Evolutionary conservation across 2,888 invertebrate species (phyloP).

Genomic region (Adela reaumurella): DNA sequence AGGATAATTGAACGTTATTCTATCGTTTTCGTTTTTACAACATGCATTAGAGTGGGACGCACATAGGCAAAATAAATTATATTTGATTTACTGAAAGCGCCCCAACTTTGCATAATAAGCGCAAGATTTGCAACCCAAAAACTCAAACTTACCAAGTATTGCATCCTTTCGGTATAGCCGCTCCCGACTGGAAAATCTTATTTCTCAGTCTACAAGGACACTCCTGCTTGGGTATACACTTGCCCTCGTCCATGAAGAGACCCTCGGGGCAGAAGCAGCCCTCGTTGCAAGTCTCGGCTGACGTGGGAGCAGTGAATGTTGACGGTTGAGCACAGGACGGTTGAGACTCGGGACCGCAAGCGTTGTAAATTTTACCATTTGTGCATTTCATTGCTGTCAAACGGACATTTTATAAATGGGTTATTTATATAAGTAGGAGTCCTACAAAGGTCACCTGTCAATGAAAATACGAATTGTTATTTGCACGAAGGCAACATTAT

Average conservation of each 20-base stretch:
- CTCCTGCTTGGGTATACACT: constrained; percentile 65
- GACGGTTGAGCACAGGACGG: constrained; percentile 65
- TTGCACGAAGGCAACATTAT: too few relatives aligned
- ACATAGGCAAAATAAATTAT: too few relatives aligned
- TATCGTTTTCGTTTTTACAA: too few relatives aligned
- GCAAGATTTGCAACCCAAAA: too few relatives aligned
- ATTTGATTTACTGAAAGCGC: too few relatives aligned
- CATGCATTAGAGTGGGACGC: too few relatives aligned
- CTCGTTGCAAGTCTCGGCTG: constrained; percentile 66
- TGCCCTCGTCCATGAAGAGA: constrained; percentile 68
- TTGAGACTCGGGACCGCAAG: constrained; percentile 73
- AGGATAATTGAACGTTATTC: too few relatives aligned
- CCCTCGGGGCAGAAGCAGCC: constrained; percentile 88
- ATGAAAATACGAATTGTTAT: too few relatives aligned
- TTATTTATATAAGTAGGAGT: too few relatives aligned
- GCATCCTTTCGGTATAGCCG: constrained; percentile 72
- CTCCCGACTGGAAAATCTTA: constrained; percentile 67
- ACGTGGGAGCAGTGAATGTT: constrained; percentile 17
- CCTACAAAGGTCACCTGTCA: too few relatives aligned
- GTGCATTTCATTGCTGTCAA: constrained; percentile 73
- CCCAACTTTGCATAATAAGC: too few relatives aligned
- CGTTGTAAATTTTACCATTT: constrained; percentile 70
- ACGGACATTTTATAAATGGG: too few relatives aligned
- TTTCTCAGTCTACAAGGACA: constrained; percentile 81
- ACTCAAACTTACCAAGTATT: constrained; percentile 67